These are phyloP conservation scores for Sitta europaea DNA, from an alignment of 2,113 vertebrate species.

Conservation along the genomic window DNA sequence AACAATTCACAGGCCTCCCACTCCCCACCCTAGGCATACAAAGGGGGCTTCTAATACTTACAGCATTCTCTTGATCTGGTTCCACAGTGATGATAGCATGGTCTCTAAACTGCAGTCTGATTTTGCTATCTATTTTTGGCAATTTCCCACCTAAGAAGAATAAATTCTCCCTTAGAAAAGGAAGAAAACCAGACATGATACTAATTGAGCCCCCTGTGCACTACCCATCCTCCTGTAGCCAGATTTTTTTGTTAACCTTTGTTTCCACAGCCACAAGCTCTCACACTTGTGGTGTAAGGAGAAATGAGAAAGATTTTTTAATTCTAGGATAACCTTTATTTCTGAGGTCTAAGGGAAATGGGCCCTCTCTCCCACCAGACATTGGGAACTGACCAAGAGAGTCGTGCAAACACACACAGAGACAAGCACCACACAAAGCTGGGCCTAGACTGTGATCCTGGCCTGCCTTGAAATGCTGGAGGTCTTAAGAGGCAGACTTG, in stretches of 20 bases:
- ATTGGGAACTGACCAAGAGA: background rate
- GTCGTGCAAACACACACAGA: accelerated
- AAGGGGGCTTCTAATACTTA: conserved; percentile 63
- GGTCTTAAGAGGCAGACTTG: background rate
- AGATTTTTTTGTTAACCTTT: background rate
- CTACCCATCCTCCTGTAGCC: background rate
- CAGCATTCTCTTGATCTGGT: conserved; percentile 71
- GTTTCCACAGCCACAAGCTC: background rate
- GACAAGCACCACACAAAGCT: background rate
- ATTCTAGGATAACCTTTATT: background rate
- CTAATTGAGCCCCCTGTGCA: background rate
- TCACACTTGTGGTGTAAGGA: background rate
- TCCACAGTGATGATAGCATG: conserved; percentile 79
- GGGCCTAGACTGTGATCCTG: background rate
- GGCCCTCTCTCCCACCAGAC: background rate
- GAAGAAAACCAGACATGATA: background rate
- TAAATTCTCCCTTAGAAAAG: background rate
- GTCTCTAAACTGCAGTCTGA: conserved; percentile 79
- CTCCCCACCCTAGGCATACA: background rate
- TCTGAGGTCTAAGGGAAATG: background rate
- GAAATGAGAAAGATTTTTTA: background rate
- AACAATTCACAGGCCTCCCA: accelerated
- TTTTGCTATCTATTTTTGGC: conserved; percentile 77
- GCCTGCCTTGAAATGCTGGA: background rate
- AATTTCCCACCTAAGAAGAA: conserved; percentile 71